Evolutionary conservation across 2,113 vertebrate genomes (phyloP).

Genomic region (Tragulus kanchil): DNA sequence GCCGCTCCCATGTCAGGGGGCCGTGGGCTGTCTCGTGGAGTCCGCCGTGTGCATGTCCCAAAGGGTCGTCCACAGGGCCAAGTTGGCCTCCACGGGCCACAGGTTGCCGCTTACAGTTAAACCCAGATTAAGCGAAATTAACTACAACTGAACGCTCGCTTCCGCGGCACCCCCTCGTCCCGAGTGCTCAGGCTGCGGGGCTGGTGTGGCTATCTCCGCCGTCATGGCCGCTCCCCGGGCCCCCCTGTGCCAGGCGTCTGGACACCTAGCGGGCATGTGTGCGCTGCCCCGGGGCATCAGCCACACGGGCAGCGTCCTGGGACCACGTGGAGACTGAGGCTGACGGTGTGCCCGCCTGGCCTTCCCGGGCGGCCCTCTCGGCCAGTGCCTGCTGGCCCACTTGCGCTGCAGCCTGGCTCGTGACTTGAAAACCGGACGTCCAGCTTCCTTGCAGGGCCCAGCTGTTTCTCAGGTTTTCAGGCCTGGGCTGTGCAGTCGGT

Average conservation of each 20-base stretch:
- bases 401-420: not conserved
- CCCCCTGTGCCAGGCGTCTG: rapidly evolving
- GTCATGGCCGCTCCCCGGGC: rapidly evolving
- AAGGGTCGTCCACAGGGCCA: not conserved
- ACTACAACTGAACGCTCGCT: not conserved
- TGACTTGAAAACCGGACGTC: not conserved
- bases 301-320: not conserved
- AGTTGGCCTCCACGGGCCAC: rapidly evolving
- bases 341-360: not conserved
- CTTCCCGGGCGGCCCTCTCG: not conserved
- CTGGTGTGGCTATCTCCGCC: rapidly evolving
- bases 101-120: not conserved
- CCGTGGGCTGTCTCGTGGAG: not conserved
- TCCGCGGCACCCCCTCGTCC: rapidly evolving
- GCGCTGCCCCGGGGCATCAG: not conserved
- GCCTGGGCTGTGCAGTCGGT: not conserved
- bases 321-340: not conserved
- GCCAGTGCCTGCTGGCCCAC: not conserved
- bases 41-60: too few relatives aligned
- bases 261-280: not conserved
- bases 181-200: not conserved
- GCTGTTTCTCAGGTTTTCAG: not conserved
- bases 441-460: not conserved
- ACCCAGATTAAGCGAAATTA: not conserved
- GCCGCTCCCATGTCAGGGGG: too few relatives aligned